These are phyloP conservation scores for Rhinogobio ventralis DNA, from an alignment of 2,797 vertebrate species.

Conservation along the genomic window DNA sequence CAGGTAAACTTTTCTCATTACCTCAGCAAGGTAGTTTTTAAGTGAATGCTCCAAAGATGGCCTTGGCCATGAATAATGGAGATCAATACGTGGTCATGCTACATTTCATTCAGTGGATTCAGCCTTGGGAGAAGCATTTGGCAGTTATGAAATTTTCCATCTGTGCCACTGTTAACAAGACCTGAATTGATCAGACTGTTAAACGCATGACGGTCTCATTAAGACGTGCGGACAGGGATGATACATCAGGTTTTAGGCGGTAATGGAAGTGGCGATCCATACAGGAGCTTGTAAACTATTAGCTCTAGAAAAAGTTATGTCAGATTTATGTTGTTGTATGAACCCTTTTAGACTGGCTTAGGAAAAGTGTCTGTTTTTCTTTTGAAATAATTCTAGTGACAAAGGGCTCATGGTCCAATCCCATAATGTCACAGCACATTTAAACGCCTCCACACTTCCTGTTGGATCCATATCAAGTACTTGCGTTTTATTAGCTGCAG, in stretches of 20 bases:
- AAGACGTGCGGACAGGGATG: conserved; percentile 17
- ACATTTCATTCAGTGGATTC: conserved; percentile 66
- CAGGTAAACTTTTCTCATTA: conserved; percentile 56
- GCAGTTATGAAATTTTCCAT: conserved; percentile 40
- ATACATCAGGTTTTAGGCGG: conserved; percentile 20
- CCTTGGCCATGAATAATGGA: conserved; percentile 59
- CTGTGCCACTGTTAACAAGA: conserved; percentile 44
- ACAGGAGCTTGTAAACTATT: conserved; percentile 25
- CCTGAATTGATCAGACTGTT: conserved; percentile 37
- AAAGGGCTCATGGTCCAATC: conserved; percentile 16
- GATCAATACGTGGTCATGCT: conserved; percentile 65
- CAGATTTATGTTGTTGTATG: conserved; percentile 37
- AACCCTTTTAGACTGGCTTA: neutral
- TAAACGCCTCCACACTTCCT: neutral
- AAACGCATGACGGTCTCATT: conserved; percentile 18
- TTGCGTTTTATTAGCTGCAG: neutral
- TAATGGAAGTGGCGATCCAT: conserved; percentile 29
- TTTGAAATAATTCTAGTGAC: conserved; percentile 23
- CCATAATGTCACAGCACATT: conserved; percentile 6
- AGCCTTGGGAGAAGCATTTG: conserved; percentile 58
- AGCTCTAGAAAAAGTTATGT: conserved; percentile 18
- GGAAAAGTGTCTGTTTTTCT: neutral
- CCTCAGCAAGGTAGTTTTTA: conserved; percentile 55
- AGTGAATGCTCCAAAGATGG: conserved; percentile 48
- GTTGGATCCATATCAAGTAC: conserved; percentile 7